Conservation (phyloP, 2,797 vertebrate genomes). For the Presbytis comata region DNA sequence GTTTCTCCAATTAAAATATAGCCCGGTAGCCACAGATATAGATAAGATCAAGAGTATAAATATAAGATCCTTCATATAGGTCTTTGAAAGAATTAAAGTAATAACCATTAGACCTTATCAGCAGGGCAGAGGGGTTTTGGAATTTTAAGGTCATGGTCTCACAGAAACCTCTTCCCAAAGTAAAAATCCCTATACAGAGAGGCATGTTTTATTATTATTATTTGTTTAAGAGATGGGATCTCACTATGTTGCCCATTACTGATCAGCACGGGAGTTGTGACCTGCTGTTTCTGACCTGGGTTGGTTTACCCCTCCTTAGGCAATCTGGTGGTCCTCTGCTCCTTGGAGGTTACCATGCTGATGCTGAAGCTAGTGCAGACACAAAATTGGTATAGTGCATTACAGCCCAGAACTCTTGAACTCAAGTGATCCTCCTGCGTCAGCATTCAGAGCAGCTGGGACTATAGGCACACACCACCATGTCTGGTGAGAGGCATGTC, state of each 20-base stretch:
- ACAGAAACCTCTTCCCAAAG: neutral
- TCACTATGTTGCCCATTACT: neutral
- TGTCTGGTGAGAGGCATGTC: neutral
- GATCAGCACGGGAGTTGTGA: neutral
- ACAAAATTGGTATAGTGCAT: neutral
- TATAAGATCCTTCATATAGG: neutral
- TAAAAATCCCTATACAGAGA: neutral
- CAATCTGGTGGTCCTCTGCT: neutral
- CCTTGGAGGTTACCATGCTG: neutral
- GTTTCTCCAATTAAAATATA: neutral
- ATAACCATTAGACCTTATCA: neutral
- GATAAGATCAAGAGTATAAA: neutral
- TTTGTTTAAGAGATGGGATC: neutral
- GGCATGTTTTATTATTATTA: neutral
- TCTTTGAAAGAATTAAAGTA: neutral
- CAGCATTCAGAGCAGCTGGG: neutral
- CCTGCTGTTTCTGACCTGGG: neutral
- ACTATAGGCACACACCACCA: neutral
- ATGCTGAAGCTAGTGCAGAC: neutral
- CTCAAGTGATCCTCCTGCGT: neutral
- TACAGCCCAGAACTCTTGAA: neutral
- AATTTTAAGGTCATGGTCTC: neutral
- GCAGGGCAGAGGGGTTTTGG: neutral
- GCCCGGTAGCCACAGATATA: neutral
- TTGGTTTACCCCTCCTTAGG: neutral